Percentiles rank a stretch among this genome's conserved stretches.
Evolutionary conservation across 2,113 vertebrate genomes (phyloP).

Genomic region (Cinclus mexicanus): DNA sequence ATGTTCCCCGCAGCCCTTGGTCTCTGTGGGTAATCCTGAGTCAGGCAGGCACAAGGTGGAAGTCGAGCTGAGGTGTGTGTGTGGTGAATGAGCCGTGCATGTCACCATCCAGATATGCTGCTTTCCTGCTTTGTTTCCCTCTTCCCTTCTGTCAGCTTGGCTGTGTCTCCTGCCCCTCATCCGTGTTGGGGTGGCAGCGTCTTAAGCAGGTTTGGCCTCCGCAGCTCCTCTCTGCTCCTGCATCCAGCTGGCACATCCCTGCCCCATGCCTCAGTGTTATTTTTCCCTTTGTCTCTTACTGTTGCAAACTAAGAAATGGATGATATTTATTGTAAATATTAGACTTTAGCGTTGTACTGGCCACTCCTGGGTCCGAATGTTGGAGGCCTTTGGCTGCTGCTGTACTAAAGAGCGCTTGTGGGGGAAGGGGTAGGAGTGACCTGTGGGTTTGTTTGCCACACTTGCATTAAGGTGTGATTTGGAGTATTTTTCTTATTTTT

Average conservation of each 20-base stretch:
- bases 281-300: slow-evolving; percentile 44
- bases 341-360: slow-evolving; percentile 39
- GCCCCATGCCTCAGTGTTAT: slow-evolving; percentile 1
- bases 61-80: background rate
- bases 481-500: background rate
- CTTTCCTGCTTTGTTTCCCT: background rate
- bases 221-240: background rate
- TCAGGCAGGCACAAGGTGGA: background rate
- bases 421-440: slow-evolving; percentile 44
- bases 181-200: accelerated
- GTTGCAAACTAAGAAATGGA: slow-evolving; percentile 45
- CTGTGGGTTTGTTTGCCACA: slow-evolving; percentile 40
- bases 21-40: accelerated
- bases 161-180: background rate
- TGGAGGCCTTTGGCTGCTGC: slow-evolving; percentile 49
- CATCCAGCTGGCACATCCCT: background rate
- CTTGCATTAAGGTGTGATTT: slow-evolving; percentile 63
- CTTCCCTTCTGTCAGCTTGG: background rate
- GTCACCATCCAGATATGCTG: background rate
- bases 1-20: background rate
- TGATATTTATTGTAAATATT: slow-evolving; percentile 75
- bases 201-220: background rate
- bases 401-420: slow-evolving; percentile 16
- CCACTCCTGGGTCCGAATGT: slow-evolving; percentile 41
- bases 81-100: background rate